These are phyloP conservation scores for Ophonus ardosiacus DNA, from an alignment of 2,888 invertebrate genomes.

Conservation along the genomic window DNA sequence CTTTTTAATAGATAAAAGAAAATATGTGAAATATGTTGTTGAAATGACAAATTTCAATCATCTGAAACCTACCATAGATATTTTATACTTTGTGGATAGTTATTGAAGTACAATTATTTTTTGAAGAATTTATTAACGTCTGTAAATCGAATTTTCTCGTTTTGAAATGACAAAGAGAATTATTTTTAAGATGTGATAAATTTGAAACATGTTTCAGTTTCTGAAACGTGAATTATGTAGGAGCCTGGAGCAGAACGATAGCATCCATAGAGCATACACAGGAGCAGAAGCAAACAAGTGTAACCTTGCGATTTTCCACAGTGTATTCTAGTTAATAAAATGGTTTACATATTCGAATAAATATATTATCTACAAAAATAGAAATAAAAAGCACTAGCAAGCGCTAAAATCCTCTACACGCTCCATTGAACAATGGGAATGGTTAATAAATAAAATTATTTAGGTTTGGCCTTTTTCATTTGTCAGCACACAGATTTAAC, in stretches of 20 bases:
- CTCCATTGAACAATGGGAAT: conserved; percentile 35
- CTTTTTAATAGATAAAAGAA: neutral
- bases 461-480: conserved; percentile 31
- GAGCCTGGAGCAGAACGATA: conserved; percentile 26
- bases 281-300: conserved; percentile 20
- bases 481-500: conserved; percentile 44
- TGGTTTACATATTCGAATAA: conserved; percentile 27
- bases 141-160: neutral
- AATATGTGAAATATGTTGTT: neutral
- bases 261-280: neutral
- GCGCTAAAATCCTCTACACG: conserved; percentile 31
- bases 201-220: conserved; percentile 19
- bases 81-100: neutral
- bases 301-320: conserved; percentile 4
- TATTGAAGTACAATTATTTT: conserved; percentile 27
- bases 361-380: conserved; percentile 26
- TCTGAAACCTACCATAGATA: neutral
- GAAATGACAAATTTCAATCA: neutral
- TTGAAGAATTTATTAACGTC: conserved; percentile 19
- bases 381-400: conserved; percentile 36
- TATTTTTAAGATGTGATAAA: conserved; percentile 32
- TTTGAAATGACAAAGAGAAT: conserved; percentile 25
- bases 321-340: conserved; percentile 31
- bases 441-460: conserved; percentile 53
- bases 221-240: conserved; percentile 15